phyloP scores from a whole-genome alignment of 2,113 vertebrate genomes.

The Chlorodrepanis virens region DNA sequence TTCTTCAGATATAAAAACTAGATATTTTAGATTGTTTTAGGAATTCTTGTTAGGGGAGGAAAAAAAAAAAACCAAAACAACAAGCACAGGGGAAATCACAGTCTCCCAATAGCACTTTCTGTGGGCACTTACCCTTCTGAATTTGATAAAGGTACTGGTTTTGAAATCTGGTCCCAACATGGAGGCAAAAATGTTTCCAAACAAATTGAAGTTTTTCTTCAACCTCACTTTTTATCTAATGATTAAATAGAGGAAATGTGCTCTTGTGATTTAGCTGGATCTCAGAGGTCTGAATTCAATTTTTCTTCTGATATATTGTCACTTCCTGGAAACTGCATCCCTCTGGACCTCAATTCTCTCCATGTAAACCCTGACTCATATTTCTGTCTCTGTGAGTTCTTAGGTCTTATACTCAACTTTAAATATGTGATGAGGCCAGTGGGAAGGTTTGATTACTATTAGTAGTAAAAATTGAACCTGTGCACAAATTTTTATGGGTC shows the following conservation, averaged over 20 bases:
- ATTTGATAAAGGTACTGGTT: background rate
- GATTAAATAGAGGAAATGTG: background rate
- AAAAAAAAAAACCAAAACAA: background rate
- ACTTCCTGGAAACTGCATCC: background rate
- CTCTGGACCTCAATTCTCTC: background rate
- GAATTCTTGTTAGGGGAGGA: background rate
- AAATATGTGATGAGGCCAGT: background rate
- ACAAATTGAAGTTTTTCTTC: background rate
- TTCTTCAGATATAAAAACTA: background rate
- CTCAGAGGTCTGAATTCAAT: constrained; percentile 4
- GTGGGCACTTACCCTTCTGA: background rate
- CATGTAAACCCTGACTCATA: background rate
- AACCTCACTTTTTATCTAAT: background rate
- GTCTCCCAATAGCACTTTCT: background rate
- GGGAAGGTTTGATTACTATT: background rate
- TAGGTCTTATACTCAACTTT: background rate
- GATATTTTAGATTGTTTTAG: background rate
- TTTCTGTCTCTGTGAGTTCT: background rate
- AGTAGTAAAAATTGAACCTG: background rate
- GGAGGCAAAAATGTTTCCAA: background rate
- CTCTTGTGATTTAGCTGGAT: background rate
- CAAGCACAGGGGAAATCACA: background rate
- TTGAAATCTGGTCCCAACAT: background rate
- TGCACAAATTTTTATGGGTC: background rate
- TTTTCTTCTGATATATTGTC: background rate